Evolutionary conservation across 1,140 invertebrate species (phyloP), one percentile per base, ranked within the genome.

Genomic region (Plectrocnemia conspersa): DNA sequence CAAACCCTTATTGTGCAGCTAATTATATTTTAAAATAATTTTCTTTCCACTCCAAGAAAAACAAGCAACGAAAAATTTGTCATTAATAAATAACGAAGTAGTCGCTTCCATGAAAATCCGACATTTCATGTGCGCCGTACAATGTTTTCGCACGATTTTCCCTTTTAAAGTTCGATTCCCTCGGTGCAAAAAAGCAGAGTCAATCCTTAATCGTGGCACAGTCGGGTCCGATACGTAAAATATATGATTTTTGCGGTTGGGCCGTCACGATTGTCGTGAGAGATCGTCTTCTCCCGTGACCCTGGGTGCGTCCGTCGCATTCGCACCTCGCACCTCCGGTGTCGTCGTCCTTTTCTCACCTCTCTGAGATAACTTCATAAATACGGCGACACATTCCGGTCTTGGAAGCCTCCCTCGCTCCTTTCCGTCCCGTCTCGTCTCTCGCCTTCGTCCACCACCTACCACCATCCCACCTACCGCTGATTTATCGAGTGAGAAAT

Each of bases 401-500:
- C 52, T n/a, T n/a, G n/a, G n/a, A n/a, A n/a, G n/a, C n/a, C 57
- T 46, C 40, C 32, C 52, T 32, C 47, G 27, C 27, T 27, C 52
- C 52, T 52, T 33, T n/a, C 24, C 25, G 25, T 36, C 25, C 46
- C 29, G 13, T 32, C 15, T 29, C 25, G 19, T 29, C 11, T 19
- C 47, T 21, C 10, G n/a, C 49, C 24, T 23, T 47, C 48, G 29
- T 40, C 27, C 36, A 18, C 52, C 44, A 41, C 52, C 45, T 18
- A 24, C 21, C 46, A 33, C 29, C 52, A 25, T 46, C 27, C 45
- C 32, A 33, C 19, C 50, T 29, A 53, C 48, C 52, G 33, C 64
- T 72, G 71, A 73, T 73, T 73, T 72, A 73, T 73, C 66, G 67
- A 58, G 64, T 66, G 67, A 68, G 66, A 66, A 65, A 41, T 35